These are phyloP conservation scores for Zaprionus capensis DNA, from an alignment of 1,140 invertebrate species.

Conservation along the genomic window DNA sequence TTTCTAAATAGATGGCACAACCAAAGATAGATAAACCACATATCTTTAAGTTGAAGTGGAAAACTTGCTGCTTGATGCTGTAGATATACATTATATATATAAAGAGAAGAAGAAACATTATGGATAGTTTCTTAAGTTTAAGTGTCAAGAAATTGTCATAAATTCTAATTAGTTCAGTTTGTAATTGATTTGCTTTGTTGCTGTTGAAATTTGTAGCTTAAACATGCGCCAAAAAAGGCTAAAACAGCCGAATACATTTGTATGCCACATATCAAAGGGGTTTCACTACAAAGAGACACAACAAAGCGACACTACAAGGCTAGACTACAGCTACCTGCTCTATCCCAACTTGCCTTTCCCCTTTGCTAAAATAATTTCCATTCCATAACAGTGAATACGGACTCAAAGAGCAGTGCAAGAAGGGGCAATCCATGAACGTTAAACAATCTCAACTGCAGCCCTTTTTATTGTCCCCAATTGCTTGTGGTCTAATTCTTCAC, in stretches of 20 bases:
- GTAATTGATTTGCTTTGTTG: neutral
- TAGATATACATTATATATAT: too few species aligned
- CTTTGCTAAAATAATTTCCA: neutral
- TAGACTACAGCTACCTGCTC: neutral
- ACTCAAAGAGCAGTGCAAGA: neutral
- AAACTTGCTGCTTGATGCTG: neutral
- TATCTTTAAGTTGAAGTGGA: neutral
- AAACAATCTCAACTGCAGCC: constrained; percentile 8
- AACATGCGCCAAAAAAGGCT: neutral
- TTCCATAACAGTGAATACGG: neutral
- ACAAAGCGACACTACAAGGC: neutral
- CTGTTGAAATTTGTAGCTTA: neutral
- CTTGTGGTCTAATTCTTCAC: constrained; percentile 16
- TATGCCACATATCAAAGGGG: too few species aligned
- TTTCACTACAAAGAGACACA: neutral
- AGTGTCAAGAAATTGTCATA: neutral
- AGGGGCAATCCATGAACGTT: neutral
- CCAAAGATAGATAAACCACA: neutral
- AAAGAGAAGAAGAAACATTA: too few species aligned
- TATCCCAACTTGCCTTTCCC: neutral
- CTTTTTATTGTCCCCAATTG: constrained; percentile 4
- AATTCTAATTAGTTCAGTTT: neutral
- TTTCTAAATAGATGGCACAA: neutral
- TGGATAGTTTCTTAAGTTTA: too few species aligned
- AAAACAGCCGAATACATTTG: neutral